Base-by-base conservation (phyloP, 2,888 invertebrate genomes). In the Galeopsomyia nigrocyanea region DNA sequence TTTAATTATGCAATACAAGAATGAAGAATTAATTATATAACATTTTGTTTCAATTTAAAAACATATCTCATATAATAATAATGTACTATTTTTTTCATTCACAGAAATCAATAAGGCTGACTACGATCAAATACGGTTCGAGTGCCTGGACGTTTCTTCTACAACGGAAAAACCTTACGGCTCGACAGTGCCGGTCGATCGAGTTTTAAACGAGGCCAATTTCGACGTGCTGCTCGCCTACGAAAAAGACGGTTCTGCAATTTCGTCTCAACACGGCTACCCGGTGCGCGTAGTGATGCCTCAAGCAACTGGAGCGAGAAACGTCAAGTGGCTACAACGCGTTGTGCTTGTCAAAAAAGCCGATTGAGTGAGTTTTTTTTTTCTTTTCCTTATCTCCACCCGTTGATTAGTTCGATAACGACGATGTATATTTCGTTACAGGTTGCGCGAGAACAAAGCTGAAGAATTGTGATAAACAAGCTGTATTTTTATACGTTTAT, bases 311-410 rank as follows among this genome's bases (percentile, higher is more conserved):
- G 67, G 67, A 0, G 19, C 17, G 3, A 57, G 6, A 47, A 72
- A 68, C 17, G 58, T 72, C 26, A 72, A 72, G 17, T 72, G 72
- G 72, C 67, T 72, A 6, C 46, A 22, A 3, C 62, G 39, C 13
- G 68, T 72, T 7, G n/a, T 63, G 0, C 16, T 69, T 19, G 19
- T 22, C 7, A 68, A 61, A 19, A 14, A 19, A n/a, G 1, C 39
- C 13, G 13, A 39, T 7, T 9, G 7, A 39, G 39, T 39, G 7
- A 39, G 7, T 13, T 7, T 39, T 5, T 31, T 7, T 5, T 39
- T 13, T 10, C 39, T 39, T 39, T 5, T 39, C 39, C 7, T 7
- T 7, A 13, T 3, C 39, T 13, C 10, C 10, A 10, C 13, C 5
- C 39, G 5, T 39, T 13, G 39, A 13, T 39, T 9, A 13, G 7